Evolutionary conservation across 2,797 vertebrate species (phyloP).

Genomic region (Cyprinella venusta): DNA sequence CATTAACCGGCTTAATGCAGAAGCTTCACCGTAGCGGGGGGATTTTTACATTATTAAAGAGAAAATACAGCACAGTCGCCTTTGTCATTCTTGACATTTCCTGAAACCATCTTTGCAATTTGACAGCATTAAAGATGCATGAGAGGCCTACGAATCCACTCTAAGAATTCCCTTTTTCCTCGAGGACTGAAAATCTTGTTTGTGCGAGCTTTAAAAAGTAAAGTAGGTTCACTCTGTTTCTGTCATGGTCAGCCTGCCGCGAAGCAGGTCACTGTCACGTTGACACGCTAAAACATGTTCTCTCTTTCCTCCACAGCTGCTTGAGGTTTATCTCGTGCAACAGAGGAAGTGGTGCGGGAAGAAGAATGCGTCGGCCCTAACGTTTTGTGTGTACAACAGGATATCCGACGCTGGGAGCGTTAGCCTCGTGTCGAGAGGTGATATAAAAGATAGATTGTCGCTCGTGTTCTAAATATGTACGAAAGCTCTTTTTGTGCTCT

Average conservation of each 20-base stretch:
- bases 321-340: constrained; percentile 70
- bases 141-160: constrained; percentile 29
- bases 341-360: constrained; percentile 78
- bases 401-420: constrained; percentile 76
- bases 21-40: constrained; percentile 27
- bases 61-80: constrained; percentile 41
- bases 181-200: constrained; percentile 20
- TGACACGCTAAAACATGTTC: constrained; percentile 50
- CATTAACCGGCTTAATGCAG: constrained; percentile 44
- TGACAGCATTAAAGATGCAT: constrained; percentile 56
- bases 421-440: constrained; percentile 54
- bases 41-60: constrained; percentile 46
- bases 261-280: constrained; percentile 34
- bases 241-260: constrained; percentile 19
- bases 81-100: constrained; percentile 56
- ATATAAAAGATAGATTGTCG: constrained; percentile 49
- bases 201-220: not conserved
- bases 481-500: constrained; percentile 14
- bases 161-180: constrained; percentile 31
- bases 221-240: constrained; percentile 27
- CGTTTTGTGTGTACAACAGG: constrained; percentile 74
- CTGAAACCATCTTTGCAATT: constrained; percentile 64
- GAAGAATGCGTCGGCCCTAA: constrained; percentile 62
- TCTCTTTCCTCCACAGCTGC: constrained; percentile 69
- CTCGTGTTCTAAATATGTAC: constrained; percentile 28